Percentiles rank a stretch among this genome's conserved stretches.
These are phyloP conservation scores for Ellobium chinense DNA, from an alignment of 2,888 invertebrate species.

Conservation along the genomic window DNA sequence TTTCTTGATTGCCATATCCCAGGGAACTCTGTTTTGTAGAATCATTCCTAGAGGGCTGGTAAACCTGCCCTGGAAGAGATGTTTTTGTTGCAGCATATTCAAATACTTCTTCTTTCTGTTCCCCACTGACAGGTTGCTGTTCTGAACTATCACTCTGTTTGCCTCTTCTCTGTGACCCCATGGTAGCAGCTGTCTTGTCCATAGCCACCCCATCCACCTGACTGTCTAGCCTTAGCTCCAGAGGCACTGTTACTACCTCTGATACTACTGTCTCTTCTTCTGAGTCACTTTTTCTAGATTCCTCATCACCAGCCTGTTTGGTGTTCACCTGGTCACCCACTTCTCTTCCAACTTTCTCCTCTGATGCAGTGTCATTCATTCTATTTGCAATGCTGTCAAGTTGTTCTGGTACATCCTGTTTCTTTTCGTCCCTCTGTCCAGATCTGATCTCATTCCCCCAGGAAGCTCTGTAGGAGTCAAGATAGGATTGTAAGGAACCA, in stretches of 20 bases:
- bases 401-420: background rate
- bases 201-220: background rate
- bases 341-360: too few species aligned
- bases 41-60: too few species aligned
- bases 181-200: background rate
- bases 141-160: too few species aligned
- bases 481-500: background rate
- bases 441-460: background rate
- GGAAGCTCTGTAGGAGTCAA: background rate
- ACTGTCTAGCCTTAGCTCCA: background rate
- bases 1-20: too few species aligned
- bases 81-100: too few species aligned
- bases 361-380: background rate
- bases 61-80: too few species aligned
- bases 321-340: too few species aligned
- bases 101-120: too few species aligned
- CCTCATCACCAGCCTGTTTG: too few species aligned
- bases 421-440: background rate
- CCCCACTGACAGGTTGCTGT: too few species aligned
- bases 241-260: background rate
- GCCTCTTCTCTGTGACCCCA: too few species aligned
- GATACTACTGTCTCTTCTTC: background rate
- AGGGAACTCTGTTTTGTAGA: too few species aligned
- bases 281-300: background rate
- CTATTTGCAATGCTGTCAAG: background rate